Base-by-base conservation (phyloP, 2,888 invertebrate genomes). In the Macrophya annulata region DNA sequence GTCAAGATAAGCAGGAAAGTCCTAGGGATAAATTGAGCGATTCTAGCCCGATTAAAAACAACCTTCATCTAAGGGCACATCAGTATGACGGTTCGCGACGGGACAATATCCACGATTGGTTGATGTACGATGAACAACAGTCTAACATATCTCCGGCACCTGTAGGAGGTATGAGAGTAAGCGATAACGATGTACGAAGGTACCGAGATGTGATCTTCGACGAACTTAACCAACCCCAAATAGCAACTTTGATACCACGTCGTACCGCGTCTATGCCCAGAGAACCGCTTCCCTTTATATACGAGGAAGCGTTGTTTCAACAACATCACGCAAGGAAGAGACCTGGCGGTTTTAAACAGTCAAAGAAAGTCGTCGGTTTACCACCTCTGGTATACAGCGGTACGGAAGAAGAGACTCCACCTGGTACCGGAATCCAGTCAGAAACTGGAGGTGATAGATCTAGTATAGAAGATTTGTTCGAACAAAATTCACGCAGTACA, bases 21-120 rank as follows among this genome's bases (percentile, higher is more conserved):
- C 8, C 65, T n/a, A 17, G 79, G 40, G 84, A 79, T 45, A 74
- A 74, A 77, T 31, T 77, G 55, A 65, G 1, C 17, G 62, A 81
- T 59, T n/a, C 45, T 12, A 81, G 62, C 21, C 21, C 31, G 5
- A 15, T 10, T 12, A 81, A 81, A 45, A 81, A 40, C 37, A 65
- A 71, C 45, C 65, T 86, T 9, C 85, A 86, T 59, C 74, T 87
- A 48, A 59, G 86, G 40, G 74, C 85, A 21, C 85, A 85, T 68
- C 85, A 77, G 72, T 79, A 86, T 77, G 86, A 85, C 31, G 86
- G 83, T n/a, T 82, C 59, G 40, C 85, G 84, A 15, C 87, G 86
- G 0, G 77, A 86, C 77, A 88, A 89, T 40, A 81, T 89, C n/a
- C 90, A 90, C 62, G 90, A 91, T 71, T 92, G 92, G 92, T 86